Conservation (phyloP, 2,113 vertebrate genomes). For the Tragelaphus strepsiceros region DNA sequence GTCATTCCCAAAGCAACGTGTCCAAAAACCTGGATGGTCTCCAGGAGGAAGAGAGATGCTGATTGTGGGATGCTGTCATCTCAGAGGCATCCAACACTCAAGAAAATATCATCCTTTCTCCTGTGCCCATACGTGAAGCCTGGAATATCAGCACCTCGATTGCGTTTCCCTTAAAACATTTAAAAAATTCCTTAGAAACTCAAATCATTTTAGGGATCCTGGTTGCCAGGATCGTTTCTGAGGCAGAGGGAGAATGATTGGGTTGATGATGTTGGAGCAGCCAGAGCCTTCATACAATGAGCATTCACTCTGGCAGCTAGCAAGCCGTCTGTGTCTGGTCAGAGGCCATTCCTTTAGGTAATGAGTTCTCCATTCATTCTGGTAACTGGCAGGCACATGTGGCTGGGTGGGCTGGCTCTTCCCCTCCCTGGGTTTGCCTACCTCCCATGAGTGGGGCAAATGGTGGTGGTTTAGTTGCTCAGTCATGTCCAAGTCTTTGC, state of each 20-base stretch:
- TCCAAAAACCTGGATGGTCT: not conserved
- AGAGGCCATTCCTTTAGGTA: not conserved
- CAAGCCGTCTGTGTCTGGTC: not conserved
- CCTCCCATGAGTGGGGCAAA: not conserved
- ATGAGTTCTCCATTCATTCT: not conserved
- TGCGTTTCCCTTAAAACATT: not conserved
- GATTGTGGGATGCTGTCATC: not conserved
- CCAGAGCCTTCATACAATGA: not conserved
- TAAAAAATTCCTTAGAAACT: not conserved
- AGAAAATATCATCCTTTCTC: not conserved
- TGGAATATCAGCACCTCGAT: not conserved
- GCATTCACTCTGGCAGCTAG: not conserved
- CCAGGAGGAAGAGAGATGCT: not conserved
- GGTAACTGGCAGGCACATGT: not conserved
- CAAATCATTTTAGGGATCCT: not conserved
- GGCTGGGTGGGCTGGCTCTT: not conserved
- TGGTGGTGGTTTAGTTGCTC: not conserved
- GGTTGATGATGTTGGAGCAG: not conserved
- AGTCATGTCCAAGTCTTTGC: not conserved
- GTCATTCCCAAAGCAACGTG: not conserved
- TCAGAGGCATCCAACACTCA: not conserved
- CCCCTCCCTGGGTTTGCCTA: not conserved
- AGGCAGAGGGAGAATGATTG: not conserved
- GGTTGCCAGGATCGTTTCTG: not conserved
- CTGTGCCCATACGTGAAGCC: not conserved